phyloP scores from a whole-genome alignment of 2,888 invertebrate genomes.

The Nomada fucata region DNA sequence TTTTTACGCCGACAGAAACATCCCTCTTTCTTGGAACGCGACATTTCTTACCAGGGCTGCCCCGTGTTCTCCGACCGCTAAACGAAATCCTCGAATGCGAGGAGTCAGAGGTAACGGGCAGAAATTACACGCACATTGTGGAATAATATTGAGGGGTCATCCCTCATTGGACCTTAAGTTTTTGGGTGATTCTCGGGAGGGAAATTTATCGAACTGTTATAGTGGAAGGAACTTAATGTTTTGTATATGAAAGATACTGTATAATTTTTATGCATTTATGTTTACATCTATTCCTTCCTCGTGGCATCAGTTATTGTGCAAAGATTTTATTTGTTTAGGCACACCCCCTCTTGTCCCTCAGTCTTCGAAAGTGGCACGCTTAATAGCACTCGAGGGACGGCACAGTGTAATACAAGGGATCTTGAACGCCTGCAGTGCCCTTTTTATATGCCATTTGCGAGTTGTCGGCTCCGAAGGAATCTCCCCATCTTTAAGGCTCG shows the following conservation, averaged over 20 bases:
- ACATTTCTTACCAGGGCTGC: conserved; percentile 9
- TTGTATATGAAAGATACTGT: too few relatives aligned
- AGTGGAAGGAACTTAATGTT: too few relatives aligned
- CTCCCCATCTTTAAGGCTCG: conserved; percentile 66
- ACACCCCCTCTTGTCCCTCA: too few relatives aligned
- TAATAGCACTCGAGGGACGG: too few relatives aligned
- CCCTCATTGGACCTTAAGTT: too few relatives aligned
- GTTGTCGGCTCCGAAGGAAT: conserved; percentile 60
- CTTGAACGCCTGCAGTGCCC: conserved; percentile 33
- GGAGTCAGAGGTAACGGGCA: background rate
- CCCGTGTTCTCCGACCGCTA: conserved; percentile 4
- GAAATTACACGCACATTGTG: background rate
- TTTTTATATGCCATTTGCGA: conserved; percentile 46
- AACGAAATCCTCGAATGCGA: conserved; percentile 9
- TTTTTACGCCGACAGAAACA: conserved; percentile 45
- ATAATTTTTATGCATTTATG: background rate
- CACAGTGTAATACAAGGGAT: conserved; percentile 20
- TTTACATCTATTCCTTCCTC: background rate
- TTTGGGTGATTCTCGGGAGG: too few relatives aligned
- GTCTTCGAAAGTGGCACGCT: background rate
- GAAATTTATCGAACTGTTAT: too few relatives aligned
- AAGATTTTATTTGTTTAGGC: background rate
- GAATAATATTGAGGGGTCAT: too few relatives aligned
- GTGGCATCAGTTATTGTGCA: background rate
- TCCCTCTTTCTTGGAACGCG: conserved; percentile 47